Base-by-base conservation (phyloP, 2,113 vertebrate species). In the Pterophyllum scalare region DNA sequence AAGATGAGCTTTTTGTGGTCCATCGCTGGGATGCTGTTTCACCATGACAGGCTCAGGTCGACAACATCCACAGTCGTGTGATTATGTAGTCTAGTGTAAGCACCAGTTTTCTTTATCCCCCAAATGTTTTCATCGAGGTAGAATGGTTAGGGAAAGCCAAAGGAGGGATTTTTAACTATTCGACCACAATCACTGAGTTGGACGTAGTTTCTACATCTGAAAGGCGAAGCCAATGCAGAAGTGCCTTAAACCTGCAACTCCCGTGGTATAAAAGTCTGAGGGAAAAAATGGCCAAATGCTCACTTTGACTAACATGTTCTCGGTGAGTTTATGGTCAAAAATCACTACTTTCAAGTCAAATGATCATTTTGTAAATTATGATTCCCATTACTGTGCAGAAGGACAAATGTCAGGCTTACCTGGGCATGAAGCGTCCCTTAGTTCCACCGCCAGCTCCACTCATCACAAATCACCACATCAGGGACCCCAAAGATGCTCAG, bases 161-260 rank as follows among this genome's bases (percentile, higher is more conserved):
- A 43, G 40, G 40, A 43, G 40, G 40, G 40, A 40, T 40, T 46
- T 49, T n/a, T 70, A 43, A 70, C 43, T 52, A 24, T 70, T 52
- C 24, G 49, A 52, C 65, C 65, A 70, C 43, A 70, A 52, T 31
- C 65, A 31, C 24, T 20, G 43, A 70, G 65, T 52, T 52, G 24
- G 65, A 70, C 15, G 10, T 70, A 70, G 65, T 15, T 20, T 52
- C 10, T 11, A 12, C 24, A 26, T 28, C 22, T 70, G 43, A 49
- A 52, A 70, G 1, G 24, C 31, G 6, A 72, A 31, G 24, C 28
- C 17, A 31, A 72, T 72, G 65, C 65, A 72, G 24, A 52, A 52
- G 46, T 72, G 43, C 43, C 46, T 72, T 52, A 72, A 9, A 72
- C 17, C 65, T 72, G 65, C 49, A 2, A 31, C 65, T 70, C 43